These are phyloP conservation scores for Sphyrna mokarran DNA, from an alignment of 2,113 vertebrate species.

Conservation along the genomic window DNA sequence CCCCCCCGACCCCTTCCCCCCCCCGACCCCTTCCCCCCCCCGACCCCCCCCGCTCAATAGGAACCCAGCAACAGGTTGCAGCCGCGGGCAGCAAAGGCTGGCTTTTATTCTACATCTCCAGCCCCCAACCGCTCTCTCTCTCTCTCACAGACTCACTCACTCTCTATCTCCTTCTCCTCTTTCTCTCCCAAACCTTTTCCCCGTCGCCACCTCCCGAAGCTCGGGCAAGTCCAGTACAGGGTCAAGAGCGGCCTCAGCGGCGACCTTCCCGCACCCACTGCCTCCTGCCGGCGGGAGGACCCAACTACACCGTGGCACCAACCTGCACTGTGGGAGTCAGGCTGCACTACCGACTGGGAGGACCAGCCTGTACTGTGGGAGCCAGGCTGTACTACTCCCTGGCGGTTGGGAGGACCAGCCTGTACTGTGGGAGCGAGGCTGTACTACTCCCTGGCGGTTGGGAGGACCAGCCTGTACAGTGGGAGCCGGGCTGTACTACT, in stretches of 20 bases:
- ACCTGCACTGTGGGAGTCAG: too few relatives aligned
- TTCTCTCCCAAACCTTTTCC: neutral
- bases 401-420: too few relatives aligned
- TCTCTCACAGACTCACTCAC: neutral
- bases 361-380: neutral
- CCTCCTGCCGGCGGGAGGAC: too few relatives aligned
- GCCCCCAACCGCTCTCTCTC: neutral
- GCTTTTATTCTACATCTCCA: neutral
- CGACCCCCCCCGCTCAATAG: too few relatives aligned
- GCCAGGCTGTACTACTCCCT: too few relatives aligned
- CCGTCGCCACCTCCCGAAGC: neutral
- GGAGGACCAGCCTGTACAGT: too few relatives aligned
- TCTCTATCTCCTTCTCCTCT: neutral
- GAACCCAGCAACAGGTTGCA: neutral
- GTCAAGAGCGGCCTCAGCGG: neutral
- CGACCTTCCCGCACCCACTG: neutral
- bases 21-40: too few relatives aligned
- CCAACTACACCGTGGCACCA: too few relatives aligned
- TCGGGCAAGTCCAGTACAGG: neutral
- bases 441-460: neutral
- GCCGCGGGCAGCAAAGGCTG: neutral
- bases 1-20: too few relatives aligned
- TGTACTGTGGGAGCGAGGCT: too few relatives aligned
- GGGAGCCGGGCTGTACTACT: neutral
- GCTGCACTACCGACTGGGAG: neutral